Evolutionary conservation across 2,113 vertebrate species (phyloP).

Genomic region (Istiophorus platypterus): DNA sequence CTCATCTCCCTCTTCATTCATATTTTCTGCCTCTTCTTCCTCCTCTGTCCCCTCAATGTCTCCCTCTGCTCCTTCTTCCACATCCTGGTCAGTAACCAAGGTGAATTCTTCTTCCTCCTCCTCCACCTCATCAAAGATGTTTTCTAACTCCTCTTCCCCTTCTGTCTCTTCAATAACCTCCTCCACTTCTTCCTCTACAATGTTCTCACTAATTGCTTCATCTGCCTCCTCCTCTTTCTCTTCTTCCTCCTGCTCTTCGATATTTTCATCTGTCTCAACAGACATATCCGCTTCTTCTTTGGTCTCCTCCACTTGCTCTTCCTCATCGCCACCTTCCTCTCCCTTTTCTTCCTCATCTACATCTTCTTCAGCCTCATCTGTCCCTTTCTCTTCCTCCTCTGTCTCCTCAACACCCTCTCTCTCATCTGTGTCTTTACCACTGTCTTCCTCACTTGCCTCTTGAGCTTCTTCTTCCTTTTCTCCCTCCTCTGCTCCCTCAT

Average conservation of each 20-base stretch:
- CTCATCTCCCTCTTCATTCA: not conserved
- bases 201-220: not conserved
- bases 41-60: not conserved
- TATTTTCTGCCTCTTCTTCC: not conserved
- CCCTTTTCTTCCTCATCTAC: not conserved
- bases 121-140: not conserved
- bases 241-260: not conserved
- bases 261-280: not conserved
- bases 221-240: not conserved
- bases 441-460: conserved; percentile 9
- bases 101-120: not conserved
- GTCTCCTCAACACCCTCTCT: not conserved
- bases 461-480: conserved; percentile 11
- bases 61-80: not conserved
- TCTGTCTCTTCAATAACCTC: not conserved
- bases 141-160: not conserved
- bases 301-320: not conserved
- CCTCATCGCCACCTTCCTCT: not conserved
- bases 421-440: conserved; percentile 41
- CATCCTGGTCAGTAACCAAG: not conserved
- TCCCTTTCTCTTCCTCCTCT: not conserved
- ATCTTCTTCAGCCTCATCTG: not conserved
- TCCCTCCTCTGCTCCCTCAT: conserved; percentile 9
- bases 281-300: not conserved
- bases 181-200: not conserved